These are phyloP conservation scores for Enteromius radiatus DNA, from an alignment of 2,797 vertebrate species.

Conservation along the genomic window DNA sequence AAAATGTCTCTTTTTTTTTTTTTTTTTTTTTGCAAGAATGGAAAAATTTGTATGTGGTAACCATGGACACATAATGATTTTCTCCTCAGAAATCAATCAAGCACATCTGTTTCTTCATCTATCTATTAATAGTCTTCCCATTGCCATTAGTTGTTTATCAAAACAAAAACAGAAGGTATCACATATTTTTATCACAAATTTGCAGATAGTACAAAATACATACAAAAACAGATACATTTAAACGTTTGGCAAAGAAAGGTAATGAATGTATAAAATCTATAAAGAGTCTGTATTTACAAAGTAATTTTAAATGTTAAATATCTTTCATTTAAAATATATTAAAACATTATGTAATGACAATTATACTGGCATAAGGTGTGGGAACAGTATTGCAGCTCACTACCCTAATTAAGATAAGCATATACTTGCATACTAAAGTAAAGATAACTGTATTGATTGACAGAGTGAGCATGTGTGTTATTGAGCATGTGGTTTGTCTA, in stretches of 20 bases:
- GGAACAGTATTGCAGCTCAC: neutral
- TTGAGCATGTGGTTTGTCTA: neutral
- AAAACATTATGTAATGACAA: neutral
- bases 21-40: neutral
- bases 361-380: neutral
- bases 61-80: neutral
- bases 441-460: slow-evolving; percentile 36
- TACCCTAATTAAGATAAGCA: slow-evolving; percentile 16
- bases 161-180: neutral
- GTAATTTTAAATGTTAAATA: neutral
- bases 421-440: slow-evolving; percentile 1
- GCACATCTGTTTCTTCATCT: slow-evolving; percentile 9
- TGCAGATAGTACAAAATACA: neutral
- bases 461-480: neutral
- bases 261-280: neutral
- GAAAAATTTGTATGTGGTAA: neutral
- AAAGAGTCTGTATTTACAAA: neutral
- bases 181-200: neutral
- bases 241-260: neutral
- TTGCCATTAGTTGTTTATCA: neutral
- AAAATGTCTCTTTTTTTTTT: neutral
- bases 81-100: neutral
- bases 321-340: neutral
- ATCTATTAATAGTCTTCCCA: neutral
- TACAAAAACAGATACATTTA: neutral